A percentile compares a stretch with the other conserved stretches of the same genome.
phyloP scores from a whole-genome alignment of 2,888 invertebrate species.

The Catocala fraxini region DNA sequence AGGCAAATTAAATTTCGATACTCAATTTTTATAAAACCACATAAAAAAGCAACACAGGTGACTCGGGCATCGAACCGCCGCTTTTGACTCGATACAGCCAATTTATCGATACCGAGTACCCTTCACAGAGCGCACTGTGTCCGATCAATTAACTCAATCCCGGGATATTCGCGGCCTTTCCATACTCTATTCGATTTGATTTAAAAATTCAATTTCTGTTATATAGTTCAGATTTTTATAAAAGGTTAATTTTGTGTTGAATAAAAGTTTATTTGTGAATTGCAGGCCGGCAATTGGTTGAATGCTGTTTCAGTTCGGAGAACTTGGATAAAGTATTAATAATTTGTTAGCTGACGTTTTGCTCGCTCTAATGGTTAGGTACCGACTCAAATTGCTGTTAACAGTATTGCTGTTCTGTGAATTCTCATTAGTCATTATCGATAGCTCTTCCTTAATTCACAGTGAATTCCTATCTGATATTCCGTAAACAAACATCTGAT shows the following conservation, averaged over 20 bases:
- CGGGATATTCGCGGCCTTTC: constrained; percentile 39
- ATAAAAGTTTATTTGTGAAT: constrained; percentile 14
- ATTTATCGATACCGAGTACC: constrained; percentile 47
- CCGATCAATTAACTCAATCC: constrained; percentile 55
- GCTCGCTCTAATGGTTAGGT: background rate
- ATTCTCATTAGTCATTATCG: too few species aligned
- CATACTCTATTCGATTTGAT: constrained; percentile 42
- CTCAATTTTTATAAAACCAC: constrained; percentile 31
- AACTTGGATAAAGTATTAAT: background rate
- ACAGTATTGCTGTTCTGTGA: too few species aligned
- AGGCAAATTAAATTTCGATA: constrained; percentile 39
- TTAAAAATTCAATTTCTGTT: constrained; percentile 46
- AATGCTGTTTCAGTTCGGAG: background rate
- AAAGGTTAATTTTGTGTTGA: constrained; percentile 26
- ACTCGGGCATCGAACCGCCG: constrained; percentile 32
- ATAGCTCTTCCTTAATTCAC: too few species aligned
- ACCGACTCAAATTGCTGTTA: too few species aligned
- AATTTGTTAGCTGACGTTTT: background rate
- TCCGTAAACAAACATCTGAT: too few species aligned
- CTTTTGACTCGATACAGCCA: constrained; percentile 51
- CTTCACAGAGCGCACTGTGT: constrained; percentile 48
- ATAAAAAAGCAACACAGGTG: constrained; percentile 28
- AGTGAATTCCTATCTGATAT: too few species aligned
- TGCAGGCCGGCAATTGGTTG: constrained; percentile 2
- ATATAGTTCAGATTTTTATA: constrained; percentile 27